Base-by-base conservation (phyloP, 2,888 invertebrate species). In the Epirrhoe tristata region DNA sequence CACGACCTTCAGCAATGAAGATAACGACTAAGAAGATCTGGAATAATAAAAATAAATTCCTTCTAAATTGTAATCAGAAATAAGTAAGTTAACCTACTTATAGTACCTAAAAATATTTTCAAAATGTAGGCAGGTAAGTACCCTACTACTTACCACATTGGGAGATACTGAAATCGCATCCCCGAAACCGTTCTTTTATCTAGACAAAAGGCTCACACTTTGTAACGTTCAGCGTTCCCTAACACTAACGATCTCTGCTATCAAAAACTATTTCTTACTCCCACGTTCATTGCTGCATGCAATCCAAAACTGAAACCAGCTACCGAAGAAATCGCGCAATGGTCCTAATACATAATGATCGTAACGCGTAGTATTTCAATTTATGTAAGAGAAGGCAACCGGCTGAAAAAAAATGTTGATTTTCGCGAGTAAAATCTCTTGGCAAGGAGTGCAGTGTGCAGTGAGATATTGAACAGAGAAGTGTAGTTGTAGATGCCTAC, bases 191-290 rank as follows among this genome's bases (percentile, higher is more conserved):
- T 62, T 69, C 87, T 82, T 82, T 91, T 87, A 85, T 80, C 81
- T 79, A 89, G 90, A 93, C 93, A 93, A 93, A 92, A 93, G 93
- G 88, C 90, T 90, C 91, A 82, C 92, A 91, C 90, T 93, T 92
- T 93, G 91, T 92, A 91, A 89, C 91, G 88, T 92, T 92, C 91
- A 91, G 86, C 87, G 87, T 87, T 83, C 82, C 87, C 87, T 82
- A 77, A 77, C 81, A 87, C 86, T 81, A 79, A 72, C 60, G 73
- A 75, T 79, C 77, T 76, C 77, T 80, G 76, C 71, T 71, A 76
- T 66, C 74, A 70, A 75, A 77, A 70, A 69, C 53, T 74, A 63
- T 72, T 65, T 66, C 56, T 51, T 62, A 69, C 55, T 70, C 56
- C 66, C n/a, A 7, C 14, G 74, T 83, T 74, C 89, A 90, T 80